Percentiles rank a stretch among this genome's conserved stretches.
These are phyloP conservation scores for Heliconius hortense DNA, from an alignment of 2,888 invertebrate genomes.

Conservation along the genomic window DNA sequence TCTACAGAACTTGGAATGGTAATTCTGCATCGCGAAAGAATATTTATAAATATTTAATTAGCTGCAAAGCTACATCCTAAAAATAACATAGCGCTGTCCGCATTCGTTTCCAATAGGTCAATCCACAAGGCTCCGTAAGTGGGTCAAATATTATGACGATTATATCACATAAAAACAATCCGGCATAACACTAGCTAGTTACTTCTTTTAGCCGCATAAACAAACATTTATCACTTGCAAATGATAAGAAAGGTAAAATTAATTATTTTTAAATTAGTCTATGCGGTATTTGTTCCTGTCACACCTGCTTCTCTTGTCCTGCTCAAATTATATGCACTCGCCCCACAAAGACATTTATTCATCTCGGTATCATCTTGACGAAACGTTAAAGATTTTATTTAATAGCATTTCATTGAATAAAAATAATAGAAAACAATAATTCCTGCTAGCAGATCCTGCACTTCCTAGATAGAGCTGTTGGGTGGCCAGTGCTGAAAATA, in stretches of 20 bases:
- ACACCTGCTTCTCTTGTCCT: constrained; percentile 62
- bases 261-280: constrained; percentile 55
- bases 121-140: constrained; percentile 74
- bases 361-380: constrained; percentile 59
- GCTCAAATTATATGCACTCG: constrained; percentile 56
- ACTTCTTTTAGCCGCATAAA: constrained; percentile 46
- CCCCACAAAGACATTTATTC: constrained; percentile 55
- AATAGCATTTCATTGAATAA: constrained; percentile 60
- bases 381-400: constrained; percentile 53
- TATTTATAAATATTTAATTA: constrained; percentile 79
- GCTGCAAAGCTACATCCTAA: constrained; percentile 79
- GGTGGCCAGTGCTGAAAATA: constrained; percentile 56
- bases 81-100: constrained; percentile 78
- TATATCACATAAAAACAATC: constrained; percentile 42
- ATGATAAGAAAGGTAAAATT: constrained; percentile 48
- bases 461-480: constrained; percentile 58
- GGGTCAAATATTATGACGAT: constrained; percentile 75
- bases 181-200: constrained; percentile 43
- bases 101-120: constrained; percentile 78
- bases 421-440: constrained; percentile 66
- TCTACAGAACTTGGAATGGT: constrained; percentile 50
- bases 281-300: constrained; percentile 70
- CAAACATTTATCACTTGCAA: constrained; percentile 39
- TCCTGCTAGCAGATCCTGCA: constrained; percentile 64
- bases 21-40: constrained; percentile 57